Evolutionary conservation across 2,888 invertebrate genomes (phyloP), one percentile per base, ranked within the genome.

Genomic region (Metalampra italica): DNA sequence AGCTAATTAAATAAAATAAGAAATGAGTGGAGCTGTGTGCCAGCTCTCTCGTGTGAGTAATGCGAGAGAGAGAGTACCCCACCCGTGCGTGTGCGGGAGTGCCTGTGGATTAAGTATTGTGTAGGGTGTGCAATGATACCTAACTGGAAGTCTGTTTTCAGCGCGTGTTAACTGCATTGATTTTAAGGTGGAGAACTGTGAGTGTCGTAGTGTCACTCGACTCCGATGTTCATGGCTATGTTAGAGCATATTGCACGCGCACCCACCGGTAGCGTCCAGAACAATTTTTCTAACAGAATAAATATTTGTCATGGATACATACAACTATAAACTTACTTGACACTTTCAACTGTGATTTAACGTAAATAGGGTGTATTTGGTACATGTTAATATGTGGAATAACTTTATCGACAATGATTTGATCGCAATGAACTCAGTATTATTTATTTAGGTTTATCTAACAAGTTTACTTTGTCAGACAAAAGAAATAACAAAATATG

Each of bases 121-220:
- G 52, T 76, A 77, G 74, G 76, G 73, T 80, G 78, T 82, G 75
- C 73, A 69, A 77, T 73, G 69, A 78, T 77, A 75, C 75, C 72
- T 88, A 87, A 88, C 80, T 63, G 71, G 74, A 80, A 82, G 78
- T 88, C 87, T 90, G 86, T 89, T 90, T 86, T 90, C 90, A 90
- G 90, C 90, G 78, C 90, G 90, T 86, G 89, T 90, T 82, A 90
- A 90, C 90, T 89, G 88, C 90, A 88, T 90, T 90, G 90, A 90
- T 90, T 90, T 90, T 88, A 90, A 90, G 86, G 90, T 90, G 89
- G 90, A 90, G 82, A 90, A 90, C 90, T 90, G 90, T 90, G 90
- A 90, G 90, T 89, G 88, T 83, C 77, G 82, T 86, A 86, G 87
- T 72, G 82, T 78, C 84, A 82, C 83, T 83, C 83, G 80, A 77